Base-by-base conservation (phyloP, 2,797 vertebrate species). In the Rallus crepitans region DNA sequence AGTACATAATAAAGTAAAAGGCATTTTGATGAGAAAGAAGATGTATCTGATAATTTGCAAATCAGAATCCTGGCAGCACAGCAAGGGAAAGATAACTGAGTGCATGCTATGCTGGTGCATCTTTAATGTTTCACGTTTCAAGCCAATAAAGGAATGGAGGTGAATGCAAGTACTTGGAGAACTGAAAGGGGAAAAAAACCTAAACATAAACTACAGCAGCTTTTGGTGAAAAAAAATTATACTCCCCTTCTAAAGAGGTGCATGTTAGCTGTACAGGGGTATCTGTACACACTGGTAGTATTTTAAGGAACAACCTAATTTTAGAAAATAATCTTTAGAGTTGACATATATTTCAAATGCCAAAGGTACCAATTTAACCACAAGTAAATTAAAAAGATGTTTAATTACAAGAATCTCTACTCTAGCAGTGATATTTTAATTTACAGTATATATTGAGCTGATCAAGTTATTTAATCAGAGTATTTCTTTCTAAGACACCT, bases 41-140 rank as follows among this genome's bases (percentile, higher is more conserved):
- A 94, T 92, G 33, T 65, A 94, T 95, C 93, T 95, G 93, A 97
- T 96, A 95, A 95, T 95, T 97, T 93, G 79, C 85, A 97, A 97
- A 97, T 96, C 93, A 96, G 84, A 96, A 96, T 77, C 68, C 70
- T 89, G 77, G 88, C 87, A 95, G 85, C 20, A 89, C 33, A 96
- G 90, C 52, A 5, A 90, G 83, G 48, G 60, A 91, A 96, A 95
- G 86, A 93, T 94, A 97, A 96, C 65, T 76, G 91, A 93, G 79
- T 72, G 31, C 85, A 77, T 14, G 40, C 87, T 95, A 93, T 80
- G 48, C 79, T 96, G 82, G 95, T 17, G 12, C 69, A 80, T 92
- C 82, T 92, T 96, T 96, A 97, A 95, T 95, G 92, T 92, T 87
- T 95, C 65, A 87, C 40, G 90, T 77, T 84, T 94, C 64, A 47